Base-by-base conservation (phyloP, 1,140 invertebrate species). In the Temnothorax longispinosus region DNA sequence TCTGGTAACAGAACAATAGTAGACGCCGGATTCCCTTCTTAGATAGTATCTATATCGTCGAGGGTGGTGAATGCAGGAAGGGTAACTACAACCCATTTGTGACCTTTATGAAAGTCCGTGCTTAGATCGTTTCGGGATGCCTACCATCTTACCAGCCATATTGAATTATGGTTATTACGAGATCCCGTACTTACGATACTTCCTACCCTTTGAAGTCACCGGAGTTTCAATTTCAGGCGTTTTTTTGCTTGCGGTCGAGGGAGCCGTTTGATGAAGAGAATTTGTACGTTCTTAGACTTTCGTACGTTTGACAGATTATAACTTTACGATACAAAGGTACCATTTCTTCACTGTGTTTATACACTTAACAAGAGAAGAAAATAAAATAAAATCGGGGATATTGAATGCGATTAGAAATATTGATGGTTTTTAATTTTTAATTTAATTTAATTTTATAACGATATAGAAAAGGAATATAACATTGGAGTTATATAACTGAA, bases 121-220 rank as follows among this genome's bases (percentile, higher is more conserved):
- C 58, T 56, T 60, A 81, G 82, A 90, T 85, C 71, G 88, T 90
- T 65, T 91, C 82, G 62, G 76, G 85, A 72, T 87, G 89, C 52
- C 91, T 90, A 88, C 88, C 88, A 93, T 94, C 93, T 94, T 93
- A 94, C 88, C 88, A 88, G 91, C 91, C 86, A 91, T 93, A 94
- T 94, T 93, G 93, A 93, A 92, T 94, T 94, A 93, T 92, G 93
- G 91, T 91, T 92, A 93, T 93, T 93, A 93, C 91, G 77, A 92
- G 80, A 84, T 75, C 77, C 86, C 89, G 72, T 91, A 87, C 92
- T 92, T 85, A 89, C 78, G 90, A 93, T 90, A 92, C 91, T 93
- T 92, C 87, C 72, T 76, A 71, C 88, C 89, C 92, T 92, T 93
- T 89, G 90, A 92, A 89, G 88, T 77, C 41, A 56, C 41, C 60